Evolutionary conservation across 2,888 invertebrate genomes (phyloP).

Genomic region (Pardosa pseudoannulata): DNA sequence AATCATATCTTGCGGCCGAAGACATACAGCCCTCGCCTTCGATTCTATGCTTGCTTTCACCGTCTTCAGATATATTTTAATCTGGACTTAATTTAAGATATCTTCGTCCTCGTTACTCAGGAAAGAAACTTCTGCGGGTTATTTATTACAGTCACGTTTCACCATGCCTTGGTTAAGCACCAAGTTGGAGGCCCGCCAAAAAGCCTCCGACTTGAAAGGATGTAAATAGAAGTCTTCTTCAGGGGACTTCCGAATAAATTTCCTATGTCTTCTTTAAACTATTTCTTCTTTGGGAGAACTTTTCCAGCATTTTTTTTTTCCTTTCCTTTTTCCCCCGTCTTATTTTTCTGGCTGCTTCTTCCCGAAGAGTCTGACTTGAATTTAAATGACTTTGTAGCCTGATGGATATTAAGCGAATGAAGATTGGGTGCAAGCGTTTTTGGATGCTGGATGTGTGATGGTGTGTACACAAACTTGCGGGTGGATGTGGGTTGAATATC

Average conservation of each 20-base stretch:
- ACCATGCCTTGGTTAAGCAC: conserved; percentile 65
- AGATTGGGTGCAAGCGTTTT: conserved; percentile 1
- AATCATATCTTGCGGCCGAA: conserved; percentile 51
- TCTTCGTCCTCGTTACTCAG: conserved; percentile 50
- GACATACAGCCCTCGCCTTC: conserved; percentile 26
- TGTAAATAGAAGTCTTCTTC: conserved; percentile 68
- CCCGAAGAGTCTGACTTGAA: conserved; percentile 50
- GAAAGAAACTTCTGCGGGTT: conserved; percentile 40
- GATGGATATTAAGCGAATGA: conserved; percentile 15
- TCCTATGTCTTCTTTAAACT: conserved; percentile 69
- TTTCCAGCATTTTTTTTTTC: conserved; percentile 16
- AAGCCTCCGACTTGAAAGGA: conserved; percentile 42
- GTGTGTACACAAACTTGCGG: not conserved
- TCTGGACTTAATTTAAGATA: conserved; percentile 71
- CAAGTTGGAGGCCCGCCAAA: conserved; percentile 59
- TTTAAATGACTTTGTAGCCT: conserved; percentile 58
- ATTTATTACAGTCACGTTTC: conserved; percentile 69
- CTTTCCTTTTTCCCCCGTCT: conserved; percentile 18
- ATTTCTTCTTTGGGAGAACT: conserved; percentile 44
- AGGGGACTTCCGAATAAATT: conserved; percentile 66
- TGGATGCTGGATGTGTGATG: not conserved
- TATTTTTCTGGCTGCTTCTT: conserved; percentile 18
- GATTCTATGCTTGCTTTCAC: not conserved
- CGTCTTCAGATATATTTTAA: conserved; percentile 63
- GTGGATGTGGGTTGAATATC: not conserved